Evolutionary conservation across 2,888 invertebrate species (phyloP), one percentile per base, ranked within the genome.

Genomic region (Romanomermis culicivorax): DNA sequence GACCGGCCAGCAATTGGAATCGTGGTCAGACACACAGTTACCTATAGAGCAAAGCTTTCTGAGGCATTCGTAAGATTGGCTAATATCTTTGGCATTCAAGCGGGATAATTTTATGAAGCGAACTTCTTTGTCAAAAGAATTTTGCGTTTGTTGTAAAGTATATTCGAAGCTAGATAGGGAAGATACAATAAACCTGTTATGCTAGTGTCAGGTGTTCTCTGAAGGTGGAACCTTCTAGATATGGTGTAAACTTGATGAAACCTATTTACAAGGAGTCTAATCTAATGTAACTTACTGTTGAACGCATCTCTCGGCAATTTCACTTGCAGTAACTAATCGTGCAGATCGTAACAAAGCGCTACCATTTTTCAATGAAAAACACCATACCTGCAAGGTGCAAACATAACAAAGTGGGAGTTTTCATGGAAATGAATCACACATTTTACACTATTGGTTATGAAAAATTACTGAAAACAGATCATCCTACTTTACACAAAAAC

Each of bases 351-450:
- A 36, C 27, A 59, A 51, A 4, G 51, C 51, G 14, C 54, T 30
- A 1, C 59, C 59, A 29, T 55, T 52, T 17, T 47, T 29, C 23
- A 30, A 29, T n/a, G 55, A 52, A 58, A 58, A 59, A n/a, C 55
- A 48, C 59, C 59, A 59, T 11, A 59, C 43, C 58, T 58, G 30
- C 17, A 54, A 54, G 25, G 11, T 36, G 17, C 36, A 11, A 30
- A 30, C 4, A n/a, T 7, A 14, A 14, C 11, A 7, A 25, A 7
- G n/a, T n/a, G 7, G 23, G 29, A 7, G 51, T 25, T 17, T 27
- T 14, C 25, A 36, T 11, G 14, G 17, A 51, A 51, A 11, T 30
- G 17, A 26, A 47, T 4, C 52, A 42, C 45, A n/a, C n/a, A n/a
- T n/a, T n/a, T n/a, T n/a, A n/a, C n/a, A n/a, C n/a, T n/a, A n/a